These are phyloP conservation scores for Catocala sponsa DNA, from an alignment of 2,888 invertebrate species.

Conservation along the genomic window DNA sequence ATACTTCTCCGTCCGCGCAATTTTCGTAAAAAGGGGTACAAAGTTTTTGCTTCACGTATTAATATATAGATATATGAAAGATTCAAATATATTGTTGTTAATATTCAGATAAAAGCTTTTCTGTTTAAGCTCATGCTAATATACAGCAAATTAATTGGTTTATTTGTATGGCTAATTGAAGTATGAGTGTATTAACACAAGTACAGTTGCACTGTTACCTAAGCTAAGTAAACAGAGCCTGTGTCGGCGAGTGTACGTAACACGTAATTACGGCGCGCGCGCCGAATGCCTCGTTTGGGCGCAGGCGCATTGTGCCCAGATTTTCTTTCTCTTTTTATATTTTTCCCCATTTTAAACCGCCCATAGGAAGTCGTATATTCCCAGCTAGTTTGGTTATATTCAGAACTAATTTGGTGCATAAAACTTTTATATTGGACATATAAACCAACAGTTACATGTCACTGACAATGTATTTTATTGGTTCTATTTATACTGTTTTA, in stretches of 20 bases:
- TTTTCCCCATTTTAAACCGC: conserved; percentile 75
- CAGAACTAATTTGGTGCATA: conserved; percentile 81
- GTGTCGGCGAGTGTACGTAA: conserved; percentile 62
- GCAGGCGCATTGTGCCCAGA: conserved; percentile 75
- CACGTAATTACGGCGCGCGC: conserved; percentile 74
- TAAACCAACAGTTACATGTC: conserved; percentile 61
- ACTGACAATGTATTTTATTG: conserved; percentile 74
- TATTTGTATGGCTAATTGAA: no score
- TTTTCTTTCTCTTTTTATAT: conserved; percentile 69
- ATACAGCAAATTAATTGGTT: no score
- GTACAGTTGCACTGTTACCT: no score
- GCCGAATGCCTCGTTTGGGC: conserved; percentile 76
- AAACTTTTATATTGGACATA: conserved; percentile 69
- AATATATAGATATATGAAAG: no score
- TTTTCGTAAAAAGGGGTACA: no score
- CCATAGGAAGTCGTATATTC: conserved; percentile 79
- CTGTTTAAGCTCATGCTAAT: no score
- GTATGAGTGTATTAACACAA: no score
- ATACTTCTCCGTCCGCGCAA: no score
- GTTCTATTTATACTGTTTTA: conserved; percentile 69
- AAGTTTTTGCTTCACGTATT: no score
- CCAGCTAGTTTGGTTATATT: conserved; percentile 61
- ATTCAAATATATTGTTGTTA: no score
- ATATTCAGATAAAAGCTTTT: no score
- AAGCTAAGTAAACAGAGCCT: conserved; percentile 20